Base-by-base conservation (phyloP, 2,113 vertebrate genomes). In the Acrocephalus arundinaceus region DNA sequence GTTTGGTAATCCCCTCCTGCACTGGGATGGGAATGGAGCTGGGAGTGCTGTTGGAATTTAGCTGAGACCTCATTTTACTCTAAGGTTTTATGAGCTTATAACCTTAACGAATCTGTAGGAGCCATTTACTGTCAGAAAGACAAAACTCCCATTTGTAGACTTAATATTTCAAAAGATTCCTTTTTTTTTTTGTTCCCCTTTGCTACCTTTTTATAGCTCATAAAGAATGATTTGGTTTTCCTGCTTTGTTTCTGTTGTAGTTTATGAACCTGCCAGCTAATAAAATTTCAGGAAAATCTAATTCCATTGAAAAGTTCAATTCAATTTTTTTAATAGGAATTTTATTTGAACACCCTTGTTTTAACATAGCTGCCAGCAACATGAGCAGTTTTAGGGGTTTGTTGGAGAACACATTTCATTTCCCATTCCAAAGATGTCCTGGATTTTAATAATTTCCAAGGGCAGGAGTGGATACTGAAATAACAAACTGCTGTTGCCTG, bases 241-340 rank as follows among this genome's bases (percentile, higher is more conserved):
- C 41, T 86, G 21, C 73, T 87, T 82, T 88, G 72, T 91, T 95
- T 96, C 80, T 62, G 30, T 63, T 94, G 83, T 77, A 89, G 85
- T 91, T 94, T 96, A 96, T 87, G 93, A 96, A 96, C 84, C 90
- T 89, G 58, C 78, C 68, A 74, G 82, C 52, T 94, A 94, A 96
- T 94, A 94, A 96, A 87, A 92, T 83, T 75, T 82, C 63, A 84
- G 75, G 83, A 58, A 93, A 96, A 93, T 59, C 71, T 90, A 87
- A 94, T 90, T 92, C 81, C 67, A 55, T 75, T 93, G 93, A 92
- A 90, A 96, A 87, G 84, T 95, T 94, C 76, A 94, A 79, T 90
- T 92, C 43, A 33, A 54, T 90, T 81, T 87, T 87, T 94, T 93
- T 24, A 95, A 93, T 83, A 77, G 71, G 65, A 77, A 49, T 94